Evolutionary conservation across 2,797 vertebrate species (phyloP).

Genomic region (Discoglossus pictus): DNA sequence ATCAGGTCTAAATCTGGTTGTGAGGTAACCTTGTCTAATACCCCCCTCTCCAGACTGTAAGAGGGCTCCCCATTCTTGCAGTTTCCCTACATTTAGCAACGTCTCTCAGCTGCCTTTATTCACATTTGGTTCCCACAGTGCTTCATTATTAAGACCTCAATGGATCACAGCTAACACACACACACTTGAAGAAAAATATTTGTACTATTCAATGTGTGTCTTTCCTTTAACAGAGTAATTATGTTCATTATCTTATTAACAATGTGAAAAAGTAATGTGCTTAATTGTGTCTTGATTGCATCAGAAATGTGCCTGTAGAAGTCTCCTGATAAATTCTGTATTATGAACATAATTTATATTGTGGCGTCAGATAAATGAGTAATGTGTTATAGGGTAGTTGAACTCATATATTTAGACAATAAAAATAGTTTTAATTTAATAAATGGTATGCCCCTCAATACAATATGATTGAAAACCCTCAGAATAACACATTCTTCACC

Average conservation of each 20-base stretch:
- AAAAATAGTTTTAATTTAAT: too few relatives aligned
- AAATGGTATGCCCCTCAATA: too few relatives aligned
- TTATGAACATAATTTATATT: too few relatives aligned
- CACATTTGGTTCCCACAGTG: constrained; percentile 65
- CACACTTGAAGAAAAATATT: constrained; percentile 70
- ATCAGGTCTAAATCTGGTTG: neutral
- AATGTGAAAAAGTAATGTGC: constrained; percentile 32
- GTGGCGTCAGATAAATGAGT: too few relatives aligned
- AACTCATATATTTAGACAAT: too few relatives aligned
- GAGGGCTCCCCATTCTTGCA: constrained; percentile 21
- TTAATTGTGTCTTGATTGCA: constrained; percentile 5
- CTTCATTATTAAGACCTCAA: constrained; percentile 64
- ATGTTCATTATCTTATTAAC: constrained; percentile 50
- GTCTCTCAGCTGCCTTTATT: constrained; percentile 59
- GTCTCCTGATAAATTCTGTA: too few relatives aligned
- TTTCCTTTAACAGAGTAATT: constrained; percentile 60
- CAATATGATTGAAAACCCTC: too few relatives aligned
- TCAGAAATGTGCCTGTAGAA: too few relatives aligned
- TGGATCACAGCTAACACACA: constrained; percentile 58
- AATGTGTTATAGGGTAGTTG: too few relatives aligned
- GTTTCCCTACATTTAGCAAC: constrained; percentile 46
- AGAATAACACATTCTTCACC: too few relatives aligned
- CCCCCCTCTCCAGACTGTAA: neutral
- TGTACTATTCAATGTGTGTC: constrained; percentile 63
- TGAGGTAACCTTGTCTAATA: constrained; percentile 27